phyloP scores from a whole-genome alignment of 2,113 vertebrate species.

The Rhabdomys dilectus region DNA sequence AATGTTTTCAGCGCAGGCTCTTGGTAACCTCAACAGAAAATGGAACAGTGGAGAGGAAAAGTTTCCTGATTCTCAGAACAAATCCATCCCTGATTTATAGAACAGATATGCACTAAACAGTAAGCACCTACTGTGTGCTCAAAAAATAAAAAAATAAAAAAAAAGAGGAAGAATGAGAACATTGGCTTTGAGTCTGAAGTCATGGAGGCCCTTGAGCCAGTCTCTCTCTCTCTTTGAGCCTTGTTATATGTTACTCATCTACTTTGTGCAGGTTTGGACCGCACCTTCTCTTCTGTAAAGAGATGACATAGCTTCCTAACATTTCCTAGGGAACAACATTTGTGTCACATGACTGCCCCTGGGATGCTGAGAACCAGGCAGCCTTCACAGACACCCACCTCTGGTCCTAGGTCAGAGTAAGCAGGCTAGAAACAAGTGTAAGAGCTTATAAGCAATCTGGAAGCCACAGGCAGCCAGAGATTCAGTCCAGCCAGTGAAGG shows the following conservation, averaged over 20 bases:
- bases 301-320: neutral
- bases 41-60: neutral
- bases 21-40: neutral
- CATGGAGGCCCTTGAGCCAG: neutral
- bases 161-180: neutral
- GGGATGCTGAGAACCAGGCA: neutral
- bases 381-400: neutral
- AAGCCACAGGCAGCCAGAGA: neutral
- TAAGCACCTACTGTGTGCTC: neutral
- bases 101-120: neutral
- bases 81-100: neutral
- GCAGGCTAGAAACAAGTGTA: neutral
- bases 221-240: neutral
- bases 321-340: neutral
- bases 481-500: neutral
- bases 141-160: neutral
- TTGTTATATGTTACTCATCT: neutral
- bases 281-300: neutral
- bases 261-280: neutral
- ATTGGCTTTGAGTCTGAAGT: neutral
- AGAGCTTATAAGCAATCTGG: neutral
- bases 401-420: neutral
- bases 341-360: neutral
- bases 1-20: neutral
- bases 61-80: neutral